Conservation (phyloP, 2,888 invertebrate genomes). For the Ecliptopera silaceata region DNA sequence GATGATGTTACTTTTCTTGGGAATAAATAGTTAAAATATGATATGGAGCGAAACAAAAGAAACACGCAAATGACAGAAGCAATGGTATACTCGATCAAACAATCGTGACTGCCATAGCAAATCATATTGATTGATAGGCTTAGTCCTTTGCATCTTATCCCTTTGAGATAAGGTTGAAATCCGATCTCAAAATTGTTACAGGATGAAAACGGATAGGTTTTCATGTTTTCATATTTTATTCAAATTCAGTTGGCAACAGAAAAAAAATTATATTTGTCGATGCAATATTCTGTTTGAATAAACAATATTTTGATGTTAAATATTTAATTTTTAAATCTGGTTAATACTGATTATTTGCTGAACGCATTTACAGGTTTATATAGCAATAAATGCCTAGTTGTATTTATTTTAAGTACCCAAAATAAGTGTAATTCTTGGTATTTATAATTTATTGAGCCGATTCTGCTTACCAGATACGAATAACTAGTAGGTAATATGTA, state of each 20-base stretch:
- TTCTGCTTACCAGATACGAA: no score
- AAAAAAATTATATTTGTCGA: not conserved
- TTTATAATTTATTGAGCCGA: no score
- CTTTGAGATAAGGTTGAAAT: not conserved
- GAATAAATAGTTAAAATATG: no score
- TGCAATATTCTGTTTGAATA: not conserved
- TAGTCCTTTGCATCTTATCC: constrained; percentile 1
- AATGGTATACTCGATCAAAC: constrained; percentile 7
- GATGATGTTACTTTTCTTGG: no score
- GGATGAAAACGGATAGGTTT: not conserved
- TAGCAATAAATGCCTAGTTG: no score
- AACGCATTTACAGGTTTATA: no score
- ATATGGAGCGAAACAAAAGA: not conserved
- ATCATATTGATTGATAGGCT: constrained; percentile 4
- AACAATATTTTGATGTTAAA: no score
- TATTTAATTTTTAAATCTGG: no score
- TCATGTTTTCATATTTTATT: not conserved
- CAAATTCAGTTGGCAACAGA: not conserved
- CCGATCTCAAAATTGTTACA: not conserved
- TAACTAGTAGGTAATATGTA: no score
- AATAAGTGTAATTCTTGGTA: no score
- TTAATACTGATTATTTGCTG: no score
- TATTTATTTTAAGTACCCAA: no score
- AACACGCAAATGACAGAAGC: not conserved
- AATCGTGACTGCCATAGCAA: constrained; percentile 7